These are phyloP conservation scores for silkworm (Bombyx mori) DNA, from an alignment of 1,140 invertebrate genomes.

Conservation along the genomic window DNA sequence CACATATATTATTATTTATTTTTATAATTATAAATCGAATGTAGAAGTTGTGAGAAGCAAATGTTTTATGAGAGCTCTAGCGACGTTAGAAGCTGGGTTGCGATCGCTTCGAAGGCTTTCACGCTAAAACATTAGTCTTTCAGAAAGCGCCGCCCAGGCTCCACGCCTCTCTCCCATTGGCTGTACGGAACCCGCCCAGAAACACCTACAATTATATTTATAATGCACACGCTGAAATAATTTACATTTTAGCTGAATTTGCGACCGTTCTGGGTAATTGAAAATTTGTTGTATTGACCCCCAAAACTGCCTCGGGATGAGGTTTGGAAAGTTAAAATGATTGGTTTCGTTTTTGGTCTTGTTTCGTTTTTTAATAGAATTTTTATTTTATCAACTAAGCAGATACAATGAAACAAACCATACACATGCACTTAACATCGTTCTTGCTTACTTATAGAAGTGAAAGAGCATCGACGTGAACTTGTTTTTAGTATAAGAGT, in stretches of 20 bases:
- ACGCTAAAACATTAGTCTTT: slow-evolving; percentile 61
- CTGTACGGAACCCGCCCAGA: slow-evolving; percentile 39
- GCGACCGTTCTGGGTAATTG: slow-evolving; percentile 64
- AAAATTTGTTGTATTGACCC: slow-evolving; percentile 70
- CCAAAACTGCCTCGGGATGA: slow-evolving; percentile 40
- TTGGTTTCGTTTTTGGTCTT: slow-evolving; percentile 27
- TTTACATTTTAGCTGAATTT: slow-evolving; percentile 70
- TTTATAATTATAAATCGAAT: too few species aligned
- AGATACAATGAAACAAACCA: too few species aligned
- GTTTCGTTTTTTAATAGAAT: slow-evolving; percentile 1
- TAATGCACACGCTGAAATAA: slow-evolving; percentile 67
- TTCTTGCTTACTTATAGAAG: too few species aligned
- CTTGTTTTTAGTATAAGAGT: too few species aligned
- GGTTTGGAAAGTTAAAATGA: slow-evolving; percentile 35
- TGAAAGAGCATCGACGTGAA: too few species aligned
- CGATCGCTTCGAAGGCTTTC: slow-evolving; percentile 50
- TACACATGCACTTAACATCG: too few species aligned
- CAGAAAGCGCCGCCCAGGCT: slow-evolving; percentile 41
- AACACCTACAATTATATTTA: slow-evolving; percentile 69
- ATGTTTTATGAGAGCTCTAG: too few species aligned
- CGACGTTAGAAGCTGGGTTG: slow-evolving; percentile 12
- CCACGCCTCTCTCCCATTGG: slow-evolving; percentile 38
- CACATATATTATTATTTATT: too few species aligned
- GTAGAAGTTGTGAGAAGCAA: too few species aligned
- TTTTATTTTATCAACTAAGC: background rate